Conservation (phyloP, 2,888 invertebrate species). For the Onchidella celtica region DNA sequence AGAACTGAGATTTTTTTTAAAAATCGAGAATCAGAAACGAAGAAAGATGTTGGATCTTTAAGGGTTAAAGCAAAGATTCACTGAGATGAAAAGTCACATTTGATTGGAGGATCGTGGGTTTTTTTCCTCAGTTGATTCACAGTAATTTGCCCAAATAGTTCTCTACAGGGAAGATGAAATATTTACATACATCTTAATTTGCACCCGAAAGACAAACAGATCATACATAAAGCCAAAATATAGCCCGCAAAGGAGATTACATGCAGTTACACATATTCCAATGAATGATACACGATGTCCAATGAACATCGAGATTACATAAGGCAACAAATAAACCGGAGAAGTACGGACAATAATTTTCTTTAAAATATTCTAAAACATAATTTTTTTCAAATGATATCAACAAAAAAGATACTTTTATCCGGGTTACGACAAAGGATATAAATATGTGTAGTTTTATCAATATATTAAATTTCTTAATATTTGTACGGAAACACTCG, state of each 20-base stretch:
- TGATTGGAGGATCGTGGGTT: slow-evolving; percentile 36
- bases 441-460: neutral
- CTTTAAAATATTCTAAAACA: neutral
- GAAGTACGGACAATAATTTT: slow-evolving; percentile 18
- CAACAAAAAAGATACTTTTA: no score
- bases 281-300: slow-evolving; percentile 27
- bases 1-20: no score
- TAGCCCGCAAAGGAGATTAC: neutral
- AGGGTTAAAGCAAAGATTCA: slow-evolving; percentile 13
- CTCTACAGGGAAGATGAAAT: neutral
- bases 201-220: neutral
- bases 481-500: slow-evolving; percentile 58
- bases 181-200: neutral
- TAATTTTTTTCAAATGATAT: no score
- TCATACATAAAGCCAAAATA: neutral
- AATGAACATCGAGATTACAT: slow-evolving; percentile 25
- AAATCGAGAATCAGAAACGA: no score
- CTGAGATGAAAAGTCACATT: neutral
- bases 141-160: slow-evolving; percentile 3
- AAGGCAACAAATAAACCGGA: slow-evolving; percentile 25
- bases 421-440: neutral
- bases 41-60: neutral
- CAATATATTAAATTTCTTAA: neutral
- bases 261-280: slow-evolving; percentile 24
- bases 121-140: slow-evolving; percentile 43